phyloP scores from a whole-genome alignment of 2,797 vertebrate genomes.

The Coracias cyanogaster region DNA sequence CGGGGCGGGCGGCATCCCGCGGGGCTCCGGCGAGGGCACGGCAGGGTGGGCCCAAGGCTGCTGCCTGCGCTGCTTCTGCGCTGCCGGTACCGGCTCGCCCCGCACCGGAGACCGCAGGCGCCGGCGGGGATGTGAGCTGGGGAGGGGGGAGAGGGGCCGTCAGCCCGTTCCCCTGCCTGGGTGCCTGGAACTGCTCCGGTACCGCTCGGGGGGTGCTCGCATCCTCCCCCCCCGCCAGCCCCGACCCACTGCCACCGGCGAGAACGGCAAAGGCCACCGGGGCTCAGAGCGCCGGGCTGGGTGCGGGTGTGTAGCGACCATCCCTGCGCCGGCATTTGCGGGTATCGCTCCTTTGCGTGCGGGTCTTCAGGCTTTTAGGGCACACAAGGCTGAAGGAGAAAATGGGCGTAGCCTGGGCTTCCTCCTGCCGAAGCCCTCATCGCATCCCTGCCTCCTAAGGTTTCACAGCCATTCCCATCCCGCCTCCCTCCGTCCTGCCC shows the following conservation, averaged over 20 bases:
- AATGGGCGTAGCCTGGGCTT: not conserved
- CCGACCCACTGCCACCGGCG: not conserved
- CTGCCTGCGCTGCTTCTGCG: not conserved
- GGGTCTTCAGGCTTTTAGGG: no score
- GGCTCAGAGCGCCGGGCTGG: not conserved
- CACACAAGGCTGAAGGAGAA: not conserved
- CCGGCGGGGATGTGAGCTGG: not conserved
- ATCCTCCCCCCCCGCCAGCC: no score
- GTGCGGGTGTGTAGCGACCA: not conserved
- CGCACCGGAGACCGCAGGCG: not conserved
- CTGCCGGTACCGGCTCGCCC: not conserved
- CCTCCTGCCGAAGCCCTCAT: not conserved
- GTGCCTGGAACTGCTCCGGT: not conserved
- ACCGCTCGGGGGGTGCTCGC: no score
- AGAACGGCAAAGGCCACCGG: not conserved
- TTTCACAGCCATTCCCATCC: not conserved
- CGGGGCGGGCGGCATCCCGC: not conserved
- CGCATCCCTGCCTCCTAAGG: not conserved
- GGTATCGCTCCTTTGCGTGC: no score
- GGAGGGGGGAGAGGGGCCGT: not conserved
- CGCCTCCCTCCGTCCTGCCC: not conserved
- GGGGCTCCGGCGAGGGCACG: not conserved
- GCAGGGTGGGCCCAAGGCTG: not conserved
- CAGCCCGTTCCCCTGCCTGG: not conserved
- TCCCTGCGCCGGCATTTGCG: not conserved